These are phyloP conservation scores for Brachyhypopomus gauderio DNA, from an alignment of 2,113 vertebrate genomes.

Conservation along the genomic window DNA sequence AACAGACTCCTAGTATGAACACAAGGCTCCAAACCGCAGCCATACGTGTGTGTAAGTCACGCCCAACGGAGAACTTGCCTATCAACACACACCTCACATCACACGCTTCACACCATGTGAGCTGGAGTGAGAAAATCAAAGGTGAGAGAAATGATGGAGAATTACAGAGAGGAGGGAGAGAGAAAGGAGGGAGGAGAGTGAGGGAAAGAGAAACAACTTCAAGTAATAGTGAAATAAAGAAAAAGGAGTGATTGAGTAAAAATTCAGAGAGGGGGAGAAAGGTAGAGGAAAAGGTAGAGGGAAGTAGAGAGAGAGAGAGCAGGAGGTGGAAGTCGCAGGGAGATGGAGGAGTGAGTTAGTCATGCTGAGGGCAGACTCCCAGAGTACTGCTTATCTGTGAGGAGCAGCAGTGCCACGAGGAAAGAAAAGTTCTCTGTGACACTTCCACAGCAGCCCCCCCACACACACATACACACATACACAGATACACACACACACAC, in stretches of 20 bases:
- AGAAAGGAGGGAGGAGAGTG: background rate
- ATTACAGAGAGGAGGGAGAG: background rate
- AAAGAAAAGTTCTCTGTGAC: conserved; percentile 34
- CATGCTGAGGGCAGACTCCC: conserved; percentile 47
- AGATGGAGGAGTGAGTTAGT: conserved; percentile 43
- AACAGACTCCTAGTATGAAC: too few species aligned
- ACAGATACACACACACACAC: background rate
- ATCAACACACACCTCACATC: too few species aligned
- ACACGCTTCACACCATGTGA: background rate
- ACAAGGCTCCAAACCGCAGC: too few species aligned
- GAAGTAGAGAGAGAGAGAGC: background rate
- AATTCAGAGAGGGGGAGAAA: background rate
- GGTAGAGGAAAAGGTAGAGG: background rate
- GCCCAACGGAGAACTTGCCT: too few species aligned
- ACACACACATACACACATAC: background rate
- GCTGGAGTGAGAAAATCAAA: background rate
- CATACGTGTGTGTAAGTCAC: too few species aligned
- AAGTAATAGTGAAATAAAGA: background rate
- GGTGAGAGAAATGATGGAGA: background rate
- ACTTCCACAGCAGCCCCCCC: conserved; percentile 14
- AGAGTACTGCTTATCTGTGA: conserved; percentile 51
- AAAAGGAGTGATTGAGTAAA: background rate
- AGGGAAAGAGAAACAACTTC: background rate
- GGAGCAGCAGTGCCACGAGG: conserved; percentile 56
- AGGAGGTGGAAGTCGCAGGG: background rate